phyloP scores from a whole-genome alignment of 2,888 invertebrate genomes.

The Rhimphoctona megacephalus region DNA sequence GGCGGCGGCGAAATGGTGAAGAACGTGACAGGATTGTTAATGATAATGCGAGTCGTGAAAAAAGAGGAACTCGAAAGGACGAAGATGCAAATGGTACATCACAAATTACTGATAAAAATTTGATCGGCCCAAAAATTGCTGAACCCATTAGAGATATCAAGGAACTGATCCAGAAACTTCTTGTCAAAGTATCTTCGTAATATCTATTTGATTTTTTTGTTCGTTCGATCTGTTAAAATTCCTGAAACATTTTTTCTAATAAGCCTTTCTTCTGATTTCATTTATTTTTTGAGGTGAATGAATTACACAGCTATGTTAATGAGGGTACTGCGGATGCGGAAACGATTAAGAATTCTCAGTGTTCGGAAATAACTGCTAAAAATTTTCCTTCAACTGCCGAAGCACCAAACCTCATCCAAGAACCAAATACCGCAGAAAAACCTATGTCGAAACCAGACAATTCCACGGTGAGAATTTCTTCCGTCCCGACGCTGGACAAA shows the following conservation, averaged over 20 bases:
- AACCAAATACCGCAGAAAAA: conserved; percentile 10
- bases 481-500: conserved; percentile 49
- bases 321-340: neutral
- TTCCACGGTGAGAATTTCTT: conserved; percentile 56
- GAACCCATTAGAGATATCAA: conserved; percentile 75
- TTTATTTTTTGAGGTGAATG: conserved; percentile 41
- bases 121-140: conserved; percentile 53
- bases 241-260: neutral
- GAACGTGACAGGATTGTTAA: neutral
- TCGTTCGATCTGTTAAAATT: neutral
- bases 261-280: conserved; percentile 11
- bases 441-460: conserved; percentile 8
- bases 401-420: conserved; percentile 11
- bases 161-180: conserved; percentile 73
- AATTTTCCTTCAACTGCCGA: conserved; percentile 5
- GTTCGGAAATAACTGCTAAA: neutral
- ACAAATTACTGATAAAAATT: conserved; percentile 16
- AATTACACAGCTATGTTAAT: conserved; percentile 62
- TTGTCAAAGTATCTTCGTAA: conserved; percentile 73
- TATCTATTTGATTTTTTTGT: neutral
- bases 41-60: conserved; percentile 36
- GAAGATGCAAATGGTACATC: conserved; percentile 49
- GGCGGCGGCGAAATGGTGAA: neutral
- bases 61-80: conserved; percentile 44
- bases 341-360: neutral